Conservation (phyloP, 1,140 invertebrate species). For the Leguminivora glycinivorella region DNA sequence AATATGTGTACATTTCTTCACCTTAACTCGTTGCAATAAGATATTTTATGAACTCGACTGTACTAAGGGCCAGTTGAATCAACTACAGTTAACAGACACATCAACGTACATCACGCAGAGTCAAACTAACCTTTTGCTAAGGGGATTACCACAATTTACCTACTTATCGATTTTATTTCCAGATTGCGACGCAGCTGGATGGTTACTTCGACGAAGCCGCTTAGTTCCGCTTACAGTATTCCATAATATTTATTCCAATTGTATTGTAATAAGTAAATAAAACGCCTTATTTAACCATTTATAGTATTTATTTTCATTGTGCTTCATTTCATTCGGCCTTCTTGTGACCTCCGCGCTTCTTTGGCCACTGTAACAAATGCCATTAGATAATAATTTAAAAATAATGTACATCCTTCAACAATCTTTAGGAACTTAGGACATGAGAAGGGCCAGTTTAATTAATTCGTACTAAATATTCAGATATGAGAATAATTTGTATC, state of each 20-base stretch:
- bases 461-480: no score
- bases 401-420: not conserved
- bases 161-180: no score
- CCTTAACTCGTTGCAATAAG: no score
- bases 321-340: constrained; percentile 34
- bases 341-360: constrained; percentile 47
- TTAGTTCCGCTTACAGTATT: constrained; percentile 35
- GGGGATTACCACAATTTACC: no score
- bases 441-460: no score
- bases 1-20: no score
- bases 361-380: constrained; percentile 65
- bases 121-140: no score
- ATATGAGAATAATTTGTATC: no score
- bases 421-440: not conserved
- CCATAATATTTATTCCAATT: constrained; percentile 25
- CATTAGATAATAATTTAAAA: constrained; percentile 28
- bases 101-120: no score
- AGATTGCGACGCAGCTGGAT: constrained; percentile 65
- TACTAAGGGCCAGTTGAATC: no score
- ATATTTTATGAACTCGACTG: no score
- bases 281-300: constrained; percentile 3
- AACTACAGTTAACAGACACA: no score
- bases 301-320: constrained; percentile 11
- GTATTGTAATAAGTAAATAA: constrained; percentile 28
- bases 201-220: constrained; percentile 71